Base-by-base conservation (phyloP, 2,888 invertebrate species). In the Dione vanillae region DNA sequence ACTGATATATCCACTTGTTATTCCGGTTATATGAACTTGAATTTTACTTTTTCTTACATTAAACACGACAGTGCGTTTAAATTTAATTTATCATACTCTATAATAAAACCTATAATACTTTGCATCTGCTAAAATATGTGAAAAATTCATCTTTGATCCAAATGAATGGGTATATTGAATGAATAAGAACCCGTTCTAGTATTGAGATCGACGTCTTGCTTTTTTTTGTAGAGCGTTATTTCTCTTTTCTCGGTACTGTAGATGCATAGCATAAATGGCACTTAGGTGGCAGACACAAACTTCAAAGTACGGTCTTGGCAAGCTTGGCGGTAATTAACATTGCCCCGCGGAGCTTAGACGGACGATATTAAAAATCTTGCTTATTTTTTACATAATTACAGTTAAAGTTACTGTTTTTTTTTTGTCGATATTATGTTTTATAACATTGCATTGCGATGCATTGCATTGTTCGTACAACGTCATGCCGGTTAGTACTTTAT, bases 1-100 rank as follows among this genome's bases (percentile, higher is more conserved):
- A 67, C 37, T n/a, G 35, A 74, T 72, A 67, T 70, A 70, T 75
- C 68, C 67, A 67, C 37, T 70, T 19, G 47, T 47, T 47, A 65
- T 61, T 73, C 76, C 76, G 73, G 77, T 77, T 75, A 69, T 68
- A 64, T 72, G 71, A 77, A 78, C 77, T 76, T 74, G 72, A 75
- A 75, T 70, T 45, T 20, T 73, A 47, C 51, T 65, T 62, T 73
- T 67, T 27, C 5, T 74, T 71, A 19, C 19, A 11, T 14, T 70
- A 14, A 51, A 65, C 16, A 8, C 35, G 19, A 40, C 40, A 37
- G 16, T 14, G 14, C 56, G 19, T 20, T 64, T 16, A 51, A 51
- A 49, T 40, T 51, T 16, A 20, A 64, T 49, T 37, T 64, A 40
- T 64, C 49, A 2, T 16, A 16, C 47, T 3, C 27, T 10, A 49